These are phyloP conservation scores for Myotis vivesi DNA, from an alignment of 2,797 vertebrate species.

Conservation along the genomic window DNA sequence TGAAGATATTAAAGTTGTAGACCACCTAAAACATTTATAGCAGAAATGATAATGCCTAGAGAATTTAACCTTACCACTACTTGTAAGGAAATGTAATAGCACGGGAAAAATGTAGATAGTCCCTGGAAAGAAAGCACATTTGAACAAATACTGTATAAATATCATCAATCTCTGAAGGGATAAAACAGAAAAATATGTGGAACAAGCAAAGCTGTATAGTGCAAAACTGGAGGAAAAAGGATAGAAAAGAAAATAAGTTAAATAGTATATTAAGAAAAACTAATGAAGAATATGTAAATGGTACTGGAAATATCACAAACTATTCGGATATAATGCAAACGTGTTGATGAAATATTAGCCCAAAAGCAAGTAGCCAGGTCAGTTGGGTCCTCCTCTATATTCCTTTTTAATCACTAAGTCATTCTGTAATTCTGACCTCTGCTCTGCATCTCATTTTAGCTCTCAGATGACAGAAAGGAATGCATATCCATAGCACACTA, in stretches of 20 bases:
- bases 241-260: neutral
- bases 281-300: neutral
- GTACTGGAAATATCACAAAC: neutral
- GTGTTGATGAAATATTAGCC: neutral
- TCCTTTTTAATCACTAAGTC: neutral
- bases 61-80: neutral
- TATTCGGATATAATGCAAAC: neutral
- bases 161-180: neutral
- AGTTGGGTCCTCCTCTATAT: neutral
- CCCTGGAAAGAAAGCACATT: constrained; percentile 30
- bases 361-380: neutral
- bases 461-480: neutral
- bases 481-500: neutral
- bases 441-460: neutral
- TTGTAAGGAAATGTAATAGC: neutral
- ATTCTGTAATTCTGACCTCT: neutral
- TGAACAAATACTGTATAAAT: constrained; percentile 58
- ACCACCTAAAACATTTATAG: neutral
- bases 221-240: neutral
- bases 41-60: neutral
- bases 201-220: constrained; percentile 35
- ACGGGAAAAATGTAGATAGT: constrained; percentile 32
- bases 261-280: neutral
- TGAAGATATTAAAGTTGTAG: neutral
- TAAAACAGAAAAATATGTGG: constrained; percentile 40